A percentile compares a stretch with the other conserved stretches of the same genome.
These are phyloP conservation scores for Megaleporinus macrocephalus DNA, from an alignment of 2,113 vertebrate species.

Conservation along the genomic window DNA sequence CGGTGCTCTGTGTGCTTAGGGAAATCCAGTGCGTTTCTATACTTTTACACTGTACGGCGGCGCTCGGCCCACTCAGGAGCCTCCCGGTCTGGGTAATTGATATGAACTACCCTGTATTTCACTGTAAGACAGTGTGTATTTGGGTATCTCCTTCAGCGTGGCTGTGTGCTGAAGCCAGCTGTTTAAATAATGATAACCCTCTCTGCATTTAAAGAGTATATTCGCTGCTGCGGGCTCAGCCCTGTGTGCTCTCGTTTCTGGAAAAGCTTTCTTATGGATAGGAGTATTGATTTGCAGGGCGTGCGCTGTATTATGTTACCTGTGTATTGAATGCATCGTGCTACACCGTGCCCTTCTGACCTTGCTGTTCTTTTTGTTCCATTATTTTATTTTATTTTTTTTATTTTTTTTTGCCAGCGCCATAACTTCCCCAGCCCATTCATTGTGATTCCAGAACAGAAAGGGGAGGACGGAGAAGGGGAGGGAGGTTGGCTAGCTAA, in stretches of 20 bases:
- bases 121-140: background rate
- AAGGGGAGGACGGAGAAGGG: background rate
- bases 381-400: background rate
- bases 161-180: constrained; percentile 24
- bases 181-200: constrained; percentile 44
- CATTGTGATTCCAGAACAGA: constrained; percentile 4
- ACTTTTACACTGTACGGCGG: background rate
- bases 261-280: constrained; percentile 2
- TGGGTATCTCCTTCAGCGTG: background rate
- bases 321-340: background rate
- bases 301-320: constrained; percentile 14
- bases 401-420: background rate
- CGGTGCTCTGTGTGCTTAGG: background rate
- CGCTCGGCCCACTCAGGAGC: background rate
- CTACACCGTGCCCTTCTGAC: constrained; percentile 20
- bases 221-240: background rate
- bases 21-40: background rate
- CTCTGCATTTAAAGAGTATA: background rate
- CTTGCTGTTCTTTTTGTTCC: constrained; percentile 26
- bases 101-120: constrained; percentile 6
- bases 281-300: constrained; percentile 13
- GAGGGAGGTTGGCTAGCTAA: background rate
- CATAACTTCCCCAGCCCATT: background rate
- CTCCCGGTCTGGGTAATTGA: constrained; percentile 3
- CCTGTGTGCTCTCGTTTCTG: background rate